Evolutionary conservation across 2,113 vertebrate genomes (phyloP), one percentile per base, ranked within the genome.

Genomic region (Camelus dromedarius): DNA sequence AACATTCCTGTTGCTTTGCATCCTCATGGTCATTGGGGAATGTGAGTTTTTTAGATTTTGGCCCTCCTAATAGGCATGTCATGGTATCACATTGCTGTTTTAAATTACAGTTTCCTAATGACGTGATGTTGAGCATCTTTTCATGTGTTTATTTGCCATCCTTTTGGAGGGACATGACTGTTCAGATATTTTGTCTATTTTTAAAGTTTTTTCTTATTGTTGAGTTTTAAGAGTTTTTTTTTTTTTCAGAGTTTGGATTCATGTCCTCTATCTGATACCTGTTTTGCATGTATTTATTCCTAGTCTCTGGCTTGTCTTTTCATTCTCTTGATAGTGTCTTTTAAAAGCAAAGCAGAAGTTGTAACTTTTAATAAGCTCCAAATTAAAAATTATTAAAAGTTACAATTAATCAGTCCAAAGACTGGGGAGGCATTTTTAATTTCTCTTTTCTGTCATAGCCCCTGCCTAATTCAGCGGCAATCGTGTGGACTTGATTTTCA

Each of bases 301-400:
- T 69, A 28, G 3, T 20, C 52, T 93, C 2, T 50, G 67, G 1
- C 4, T 76, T 82, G 10, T 85, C 35, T 75, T 92, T 91, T 89
- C 24, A 32, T 30, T 62, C 10, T 91, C 11, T 58, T 93, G 30
- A 60, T 24, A 81, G 15, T 52, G 3, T 88, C 32, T 42, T 89
- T 77, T 62, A 42, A 42, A 42, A 42, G 26, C 32, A 76, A 60
- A 52, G 20, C 22, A 48, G 10, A 70, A 52, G 28, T 73, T 73
- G 84, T 62, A 69, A 56, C 80, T 80, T 91, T 80, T 69, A 93
- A 85, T 46, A 72, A 50, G 95, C 73, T 12, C 20, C 62, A 38
- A 72, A 12, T 42, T 66, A 14, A 22, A 26, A 16, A n/a, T 5
- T 20, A 6, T 2, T 42, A 42, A 42, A 42, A 42, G 38, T 42